Percentiles rank a stretch among this genome's conserved stretches.
Evolutionary conservation across 2,888 invertebrate species (phyloP).

Genomic region (Synanthedon vespiformis): DNA sequence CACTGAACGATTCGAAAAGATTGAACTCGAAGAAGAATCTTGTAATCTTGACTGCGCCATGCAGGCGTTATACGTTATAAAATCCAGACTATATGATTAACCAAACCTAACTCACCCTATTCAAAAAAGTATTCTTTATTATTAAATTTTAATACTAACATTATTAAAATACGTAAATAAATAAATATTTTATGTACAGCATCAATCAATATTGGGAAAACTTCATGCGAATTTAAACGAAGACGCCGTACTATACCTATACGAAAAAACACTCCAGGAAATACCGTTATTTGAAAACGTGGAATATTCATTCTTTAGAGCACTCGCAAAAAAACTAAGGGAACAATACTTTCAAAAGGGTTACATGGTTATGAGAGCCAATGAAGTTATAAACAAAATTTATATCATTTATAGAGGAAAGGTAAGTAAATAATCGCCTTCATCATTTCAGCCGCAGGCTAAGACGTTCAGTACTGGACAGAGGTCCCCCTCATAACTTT

Average conservation of each 20-base stretch:
- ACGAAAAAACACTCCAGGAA: constrained; percentile 62
- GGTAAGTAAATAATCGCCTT: constrained; percentile 19
- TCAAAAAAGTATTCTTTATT: not conserved
- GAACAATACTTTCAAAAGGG: constrained; percentile 59
- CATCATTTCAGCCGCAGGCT: too few relatives aligned
- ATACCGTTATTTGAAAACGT: constrained; percentile 66
- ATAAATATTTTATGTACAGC: constrained; percentile 22
- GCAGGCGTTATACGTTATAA: too few relatives aligned
- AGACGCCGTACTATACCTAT: constrained; percentile 65
- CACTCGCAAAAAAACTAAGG: constrained; percentile 58
- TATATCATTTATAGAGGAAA: constrained; percentile 63
- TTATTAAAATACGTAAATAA: not conserved
- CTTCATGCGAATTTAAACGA: constrained; percentile 66
- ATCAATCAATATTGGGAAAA: constrained; percentile 58
- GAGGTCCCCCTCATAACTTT: too few relatives aligned
- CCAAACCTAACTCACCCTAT: too few relatives aligned
- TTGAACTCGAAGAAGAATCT: too few relatives aligned
- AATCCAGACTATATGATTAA: too few relatives aligned
- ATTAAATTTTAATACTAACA: not conserved
- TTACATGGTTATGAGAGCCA: constrained; percentile 50
- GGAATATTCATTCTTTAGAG: constrained; percentile 65
- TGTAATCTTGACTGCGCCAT: too few relatives aligned
- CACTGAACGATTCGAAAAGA: too few relatives aligned
- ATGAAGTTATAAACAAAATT: constrained; percentile 53
- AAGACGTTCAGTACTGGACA: too few relatives aligned